These are phyloP conservation scores for Parnassius smintheus DNA, from an alignment of 2,888 invertebrate genomes.

Conservation along the genomic window DNA sequence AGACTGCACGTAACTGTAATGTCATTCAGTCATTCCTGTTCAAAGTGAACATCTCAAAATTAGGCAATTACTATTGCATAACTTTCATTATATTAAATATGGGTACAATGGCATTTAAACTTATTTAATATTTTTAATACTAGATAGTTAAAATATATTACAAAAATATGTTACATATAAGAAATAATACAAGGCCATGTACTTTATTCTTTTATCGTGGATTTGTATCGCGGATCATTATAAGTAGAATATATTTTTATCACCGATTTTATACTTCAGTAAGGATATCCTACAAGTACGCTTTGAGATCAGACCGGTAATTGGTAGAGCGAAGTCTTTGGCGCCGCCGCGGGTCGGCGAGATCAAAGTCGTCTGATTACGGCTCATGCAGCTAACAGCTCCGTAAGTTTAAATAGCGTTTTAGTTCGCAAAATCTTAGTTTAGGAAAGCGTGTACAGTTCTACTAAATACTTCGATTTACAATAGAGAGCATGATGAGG, in stretches of 20 bases:
- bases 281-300: conserved; percentile 16
- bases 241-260: conserved; percentile 1
- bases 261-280: conserved; percentile 12
- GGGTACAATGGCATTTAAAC: no score
- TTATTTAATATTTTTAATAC: no score
- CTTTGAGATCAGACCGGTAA: conserved; percentile 36
- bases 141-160: no score
- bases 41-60: no score
- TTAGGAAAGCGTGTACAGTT: background rate
- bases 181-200: no score
- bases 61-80: no score
- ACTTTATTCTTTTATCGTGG: background rate
- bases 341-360: conserved; percentile 37
- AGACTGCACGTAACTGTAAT: no score
- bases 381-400: conserved; percentile 27
- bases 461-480: background rate
- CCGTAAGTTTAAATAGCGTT: conserved; percentile 32
- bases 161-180: no score
- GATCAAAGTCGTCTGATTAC: conserved; percentile 55
- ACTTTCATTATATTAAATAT: no score
- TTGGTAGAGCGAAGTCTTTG: conserved; percentile 48
- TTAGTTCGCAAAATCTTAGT: conserved; percentile 22
- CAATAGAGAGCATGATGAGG: background rate
- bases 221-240: conserved; percentile 7
- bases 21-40: no score